These are phyloP conservation scores for Dryobota labecula DNA, from an alignment of 2,888 invertebrate genomes.

Conservation along the genomic window DNA sequence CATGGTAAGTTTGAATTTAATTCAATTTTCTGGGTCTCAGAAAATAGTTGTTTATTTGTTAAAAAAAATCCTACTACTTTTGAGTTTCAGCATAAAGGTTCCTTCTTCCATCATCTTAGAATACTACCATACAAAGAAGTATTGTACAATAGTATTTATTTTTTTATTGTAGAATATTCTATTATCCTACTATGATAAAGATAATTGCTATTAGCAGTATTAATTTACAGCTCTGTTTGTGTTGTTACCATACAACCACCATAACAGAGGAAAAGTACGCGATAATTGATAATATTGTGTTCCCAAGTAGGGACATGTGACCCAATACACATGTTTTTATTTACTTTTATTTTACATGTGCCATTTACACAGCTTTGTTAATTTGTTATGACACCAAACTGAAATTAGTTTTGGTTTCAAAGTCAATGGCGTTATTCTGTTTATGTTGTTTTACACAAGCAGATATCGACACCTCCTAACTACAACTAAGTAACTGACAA, in stretches of 20 bases:
- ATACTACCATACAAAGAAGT: background rate
- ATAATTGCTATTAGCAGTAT: conserved; percentile 24
- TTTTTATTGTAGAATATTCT: conserved; percentile 27
- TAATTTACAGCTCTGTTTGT: conserved; percentile 37
- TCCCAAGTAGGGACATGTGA: conserved; percentile 27
- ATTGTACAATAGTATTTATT: background rate
- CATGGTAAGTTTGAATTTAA: background rate
- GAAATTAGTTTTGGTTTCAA: conserved; percentile 14
- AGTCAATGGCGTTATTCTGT: conserved; percentile 6
- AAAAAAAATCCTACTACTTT: background rate
- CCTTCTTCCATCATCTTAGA: background rate
- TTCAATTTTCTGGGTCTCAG: background rate
- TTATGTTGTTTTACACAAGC: background rate
- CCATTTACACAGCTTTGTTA: conserved; percentile 40
- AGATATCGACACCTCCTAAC: too few species aligned
- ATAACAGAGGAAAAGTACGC: conserved; percentile 53
- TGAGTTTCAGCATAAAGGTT: background rate
- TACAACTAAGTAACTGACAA: too few species aligned
- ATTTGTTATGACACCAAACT: conserved; percentile 34
- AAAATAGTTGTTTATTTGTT: background rate
- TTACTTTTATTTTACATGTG: conserved; percentile 27
- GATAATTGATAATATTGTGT: conserved; percentile 56
- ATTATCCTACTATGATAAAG: conserved; percentile 42
- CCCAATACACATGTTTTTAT: conserved; percentile 28
- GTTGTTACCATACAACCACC: conserved; percentile 31